Conservation (phyloP, 2,797 vertebrate genomes). For the Brachyrhaphis roseni region DNA sequence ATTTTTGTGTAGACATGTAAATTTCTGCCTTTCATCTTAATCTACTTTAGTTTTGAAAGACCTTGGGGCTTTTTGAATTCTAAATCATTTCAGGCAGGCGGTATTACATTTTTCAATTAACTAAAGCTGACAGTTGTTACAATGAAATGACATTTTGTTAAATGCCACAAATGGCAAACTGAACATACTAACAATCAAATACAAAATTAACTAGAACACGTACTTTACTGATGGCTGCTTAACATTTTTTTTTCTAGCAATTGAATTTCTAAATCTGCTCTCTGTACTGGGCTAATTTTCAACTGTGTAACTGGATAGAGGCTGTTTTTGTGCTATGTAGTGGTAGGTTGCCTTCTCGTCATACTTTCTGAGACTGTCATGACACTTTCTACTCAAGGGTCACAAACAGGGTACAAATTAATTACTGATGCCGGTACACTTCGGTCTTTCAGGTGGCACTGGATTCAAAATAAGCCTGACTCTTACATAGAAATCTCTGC, state of each 20-base stretch:
- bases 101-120: slow-evolving; percentile 15
- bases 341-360: not conserved
- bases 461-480: not conserved
- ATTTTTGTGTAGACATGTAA: slow-evolving; percentile 1
- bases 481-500: not conserved
- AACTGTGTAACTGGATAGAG: not conserved
- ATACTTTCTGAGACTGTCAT: not conserved
- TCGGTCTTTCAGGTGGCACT: not conserved
- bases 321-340: not conserved
- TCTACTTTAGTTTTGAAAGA: not conserved
- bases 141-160: not conserved
- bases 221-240: not conserved
- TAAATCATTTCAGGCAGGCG: not conserved
- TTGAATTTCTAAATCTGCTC: not conserved
- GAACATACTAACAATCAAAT: not conserved
- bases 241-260: not conserved
- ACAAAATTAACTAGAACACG: not conserved
- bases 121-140: not conserved
- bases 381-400: not conserved
- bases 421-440: not conserved
- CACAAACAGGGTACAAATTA: too few species aligned
- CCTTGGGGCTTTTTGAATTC: not conserved
- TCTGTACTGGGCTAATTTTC: not conserved
- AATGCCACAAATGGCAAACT: not conserved
- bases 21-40: not conserved